Conservation (phyloP, 2,888 invertebrate species). For the Buathra laborator region DNA sequence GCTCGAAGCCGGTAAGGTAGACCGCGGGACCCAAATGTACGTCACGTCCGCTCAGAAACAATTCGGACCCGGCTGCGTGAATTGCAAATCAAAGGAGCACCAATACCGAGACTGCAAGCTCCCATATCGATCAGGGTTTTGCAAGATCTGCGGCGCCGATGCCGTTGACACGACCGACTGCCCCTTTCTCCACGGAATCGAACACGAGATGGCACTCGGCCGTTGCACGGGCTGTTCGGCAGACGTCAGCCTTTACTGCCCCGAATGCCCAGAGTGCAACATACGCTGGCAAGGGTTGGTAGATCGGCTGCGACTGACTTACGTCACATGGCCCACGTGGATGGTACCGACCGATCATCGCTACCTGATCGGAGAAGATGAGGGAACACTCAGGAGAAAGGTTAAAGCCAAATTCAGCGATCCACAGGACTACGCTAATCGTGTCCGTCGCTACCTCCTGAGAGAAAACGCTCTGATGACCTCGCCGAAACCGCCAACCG, state of each 20-base stretch:
- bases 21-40: constrained; percentile 32
- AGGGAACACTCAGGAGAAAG: no score
- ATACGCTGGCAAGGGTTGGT: constrained; percentile 26
- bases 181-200: constrained; percentile 41
- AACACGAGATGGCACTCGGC: constrained; percentile 23
- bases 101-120: constrained; percentile 7
- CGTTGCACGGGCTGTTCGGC: constrained; percentile 40
- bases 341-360: not conserved
- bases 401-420: no score
- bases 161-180: constrained; percentile 37
- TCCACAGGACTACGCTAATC: constrained; percentile 31
- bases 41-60: constrained; percentile 25
- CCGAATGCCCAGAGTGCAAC: constrained; percentile 2
- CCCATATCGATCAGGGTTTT: constrained; percentile 39
- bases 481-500: not conserved
- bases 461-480: constrained; percentile 56
- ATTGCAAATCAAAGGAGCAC: constrained; percentile 31
- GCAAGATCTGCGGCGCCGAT: not conserved
- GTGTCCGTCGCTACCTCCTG: constrained; percentile 28
- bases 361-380: no score
- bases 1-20: constrained; percentile 20
- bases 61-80: constrained; percentile 14
- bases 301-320: constrained; percentile 24
- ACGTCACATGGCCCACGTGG: constrained; percentile 28
- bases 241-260: not conserved